phyloP scores from a whole-genome alignment of 2,113 vertebrate species.

The Donacobius atricapilla region DNA sequence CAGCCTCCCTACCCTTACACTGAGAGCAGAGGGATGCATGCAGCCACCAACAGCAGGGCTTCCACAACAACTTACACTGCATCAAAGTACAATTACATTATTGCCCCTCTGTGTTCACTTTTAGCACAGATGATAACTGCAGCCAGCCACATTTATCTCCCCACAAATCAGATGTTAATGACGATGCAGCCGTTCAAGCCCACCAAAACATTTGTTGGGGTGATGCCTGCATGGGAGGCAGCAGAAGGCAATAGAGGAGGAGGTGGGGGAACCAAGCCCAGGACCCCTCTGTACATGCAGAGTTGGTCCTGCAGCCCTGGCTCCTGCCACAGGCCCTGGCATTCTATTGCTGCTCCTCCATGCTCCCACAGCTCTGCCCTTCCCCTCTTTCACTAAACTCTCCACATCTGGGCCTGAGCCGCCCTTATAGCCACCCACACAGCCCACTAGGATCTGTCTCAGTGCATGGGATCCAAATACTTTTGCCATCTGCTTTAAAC shows the following conservation, averaged over 20 bases:
- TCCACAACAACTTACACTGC: neutral
- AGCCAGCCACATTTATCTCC: neutral
- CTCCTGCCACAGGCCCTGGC: neutral
- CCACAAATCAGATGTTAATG: neutral
- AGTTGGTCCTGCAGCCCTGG: neutral
- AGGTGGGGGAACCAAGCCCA: neutral
- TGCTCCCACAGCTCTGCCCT: neutral
- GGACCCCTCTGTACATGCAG: rapidly evolving
- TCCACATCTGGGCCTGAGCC: neutral
- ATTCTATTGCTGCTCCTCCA: rapidly evolving
- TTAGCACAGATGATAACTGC: neutral
- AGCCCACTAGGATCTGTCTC: neutral
- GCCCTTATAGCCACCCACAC: neutral
- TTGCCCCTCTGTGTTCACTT: neutral
- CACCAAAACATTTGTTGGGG: neutral
- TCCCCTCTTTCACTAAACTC: neutral
- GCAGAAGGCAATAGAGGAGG: neutral
- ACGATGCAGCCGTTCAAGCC: neutral
- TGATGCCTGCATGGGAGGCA: neutral
- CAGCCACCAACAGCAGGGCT: neutral
- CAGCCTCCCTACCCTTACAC: neutral
- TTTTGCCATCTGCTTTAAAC: neutral
- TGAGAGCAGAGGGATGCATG: neutral
- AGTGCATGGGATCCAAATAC: neutral
- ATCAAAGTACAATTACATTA: neutral